These are phyloP conservation scores for Taphrorychus bicolor DNA, from an alignment of 2,888 invertebrate species.

Conservation along the genomic window DNA sequence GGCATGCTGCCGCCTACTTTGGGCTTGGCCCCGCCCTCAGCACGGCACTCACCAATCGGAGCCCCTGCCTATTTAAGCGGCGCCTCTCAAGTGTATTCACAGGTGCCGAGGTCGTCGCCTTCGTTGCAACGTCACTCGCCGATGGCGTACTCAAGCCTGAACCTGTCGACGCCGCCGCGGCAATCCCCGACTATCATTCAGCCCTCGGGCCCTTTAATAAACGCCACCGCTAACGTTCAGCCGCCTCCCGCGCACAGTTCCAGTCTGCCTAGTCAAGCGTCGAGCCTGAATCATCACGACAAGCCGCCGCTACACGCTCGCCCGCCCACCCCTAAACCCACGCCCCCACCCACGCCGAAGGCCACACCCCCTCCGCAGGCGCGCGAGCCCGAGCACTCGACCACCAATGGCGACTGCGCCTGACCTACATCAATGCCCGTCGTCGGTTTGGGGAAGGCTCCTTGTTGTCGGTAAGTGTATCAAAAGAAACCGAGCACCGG, in stretches of 20 bases:
- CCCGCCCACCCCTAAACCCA: slow-evolving; percentile 48
- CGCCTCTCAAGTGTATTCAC: slow-evolving; percentile 47
- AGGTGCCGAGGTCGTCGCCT: slow-evolving; percentile 58
- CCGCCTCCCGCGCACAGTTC: slow-evolving; percentile 38
- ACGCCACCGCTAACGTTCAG: slow-evolving; percentile 18
- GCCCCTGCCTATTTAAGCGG: slow-evolving; percentile 24
- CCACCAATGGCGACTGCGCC: slow-evolving; percentile 59
- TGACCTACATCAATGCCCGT: slow-evolving; percentile 51
- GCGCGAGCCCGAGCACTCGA: slow-evolving; percentile 57
- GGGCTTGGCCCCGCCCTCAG: slow-evolving; percentile 51
- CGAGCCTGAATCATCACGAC: neutral
- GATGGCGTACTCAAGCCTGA: slow-evolving; percentile 32
- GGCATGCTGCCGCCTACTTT: slow-evolving; percentile 55
- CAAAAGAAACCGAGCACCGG: neutral
- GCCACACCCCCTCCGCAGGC: slow-evolving; percentile 40
- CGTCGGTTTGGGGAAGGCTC: neutral
- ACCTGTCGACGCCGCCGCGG: slow-evolving; percentile 28
- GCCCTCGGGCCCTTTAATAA: slow-evolving; percentile 39
- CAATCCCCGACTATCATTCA: slow-evolving; percentile 39
- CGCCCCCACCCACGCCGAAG: slow-evolving; percentile 33
- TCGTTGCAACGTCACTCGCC: slow-evolving; percentile 39
- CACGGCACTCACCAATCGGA: slow-evolving; percentile 54
- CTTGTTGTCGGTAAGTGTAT: neutral
- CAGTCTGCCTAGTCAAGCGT: slow-evolving; percentile 37
- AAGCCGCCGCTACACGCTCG: slow-evolving; percentile 43